Base-by-base conservation (phyloP, 2,888 invertebrate genomes). In the Panzeria rudis region DNA sequence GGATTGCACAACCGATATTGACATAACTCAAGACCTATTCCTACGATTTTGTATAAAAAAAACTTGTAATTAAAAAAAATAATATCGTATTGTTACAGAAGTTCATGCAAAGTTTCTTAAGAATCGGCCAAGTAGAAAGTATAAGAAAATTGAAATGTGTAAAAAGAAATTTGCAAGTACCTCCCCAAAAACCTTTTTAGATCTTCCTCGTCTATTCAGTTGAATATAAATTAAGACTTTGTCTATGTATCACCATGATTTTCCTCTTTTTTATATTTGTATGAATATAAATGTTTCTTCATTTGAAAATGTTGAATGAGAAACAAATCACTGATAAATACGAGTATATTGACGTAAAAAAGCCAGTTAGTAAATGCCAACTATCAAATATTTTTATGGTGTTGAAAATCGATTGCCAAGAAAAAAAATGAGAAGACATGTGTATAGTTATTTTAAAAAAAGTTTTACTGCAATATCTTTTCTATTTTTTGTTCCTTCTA, bases 371-470 rank as follows among this genome's bases (percentile, higher is more conserved):
- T 56, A 56, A 56, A 80, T 61, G 62, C 62, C 62, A 78, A 32
- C 50, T 52, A 50, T 29, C 44, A 62, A 32, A 7, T 13, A 17
- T 38, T 52, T 62, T 52, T n/a, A 52, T 41, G 50, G 61, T 75
- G 68, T 32, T 75, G 59, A 61, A 81, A 68, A 81, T 75, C 81
- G 68, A 81, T 68, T 81, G 59, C 15, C 61, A 73, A 73, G 59
- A 66, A 50, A 59, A 69, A 78, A 59, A 69, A 78, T 38, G 9
- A 11, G 2, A 69, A 78, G 62, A 69, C 35, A 59, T 59, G 38
- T 38, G n/a, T 11, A 9, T 11, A 15, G 13, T 54, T 59, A 32
- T 32, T 59, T 32, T 17, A 17, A 9, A 20, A 20, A 20, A 50
- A 9, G n/a, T n/a, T n/a, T n/a, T n/a, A n/a, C n/a, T n/a, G n/a